Conservation (phyloP, 2,888 invertebrate species). For the Synergus itoensis region DNA sequence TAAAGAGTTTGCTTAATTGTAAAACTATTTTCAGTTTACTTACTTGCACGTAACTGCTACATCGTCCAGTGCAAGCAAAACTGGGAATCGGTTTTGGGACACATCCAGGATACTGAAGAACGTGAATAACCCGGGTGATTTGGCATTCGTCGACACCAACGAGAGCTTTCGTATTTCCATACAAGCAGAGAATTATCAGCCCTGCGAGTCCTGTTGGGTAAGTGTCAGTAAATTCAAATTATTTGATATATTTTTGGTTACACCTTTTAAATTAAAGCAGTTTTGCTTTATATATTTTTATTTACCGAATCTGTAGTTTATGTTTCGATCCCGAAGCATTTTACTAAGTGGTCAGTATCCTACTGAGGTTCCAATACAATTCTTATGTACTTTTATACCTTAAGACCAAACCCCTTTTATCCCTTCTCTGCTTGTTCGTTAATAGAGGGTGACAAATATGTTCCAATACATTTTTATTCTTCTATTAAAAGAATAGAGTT, state of each 20-base stretch:
- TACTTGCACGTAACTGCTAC: slow-evolving; percentile 95
- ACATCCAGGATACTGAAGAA: slow-evolving; percentile 94
- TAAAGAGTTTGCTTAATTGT: not conserved
- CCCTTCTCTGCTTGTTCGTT: slow-evolving; percentile 1
- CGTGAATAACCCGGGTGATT: slow-evolving; percentile 94
- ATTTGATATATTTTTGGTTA: not conserved
- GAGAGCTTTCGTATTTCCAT: slow-evolving; percentile 69
- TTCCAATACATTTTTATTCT: not conserved
- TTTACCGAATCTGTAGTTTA: slow-evolving; percentile 35
- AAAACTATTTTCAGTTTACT: slow-evolving; percentile 47
- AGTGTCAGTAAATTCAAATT: slow-evolving; percentile 54
- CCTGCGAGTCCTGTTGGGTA: slow-evolving; percentile 63
- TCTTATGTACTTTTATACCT: slow-evolving; percentile 35
- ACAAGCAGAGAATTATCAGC: slow-evolving; percentile 60
- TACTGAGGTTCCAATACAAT: slow-evolving; percentile 22
- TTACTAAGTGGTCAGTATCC: slow-evolving; percentile 13
- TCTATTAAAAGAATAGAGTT: no score
- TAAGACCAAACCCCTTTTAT: slow-evolving; percentile 15
- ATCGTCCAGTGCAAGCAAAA: slow-evolving; percentile 94
- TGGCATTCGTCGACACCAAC: slow-evolving; percentile 88
- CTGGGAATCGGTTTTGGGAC: slow-evolving; percentile 95
- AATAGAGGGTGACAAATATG: slow-evolving; percentile 7
- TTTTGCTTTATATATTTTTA: not conserved
- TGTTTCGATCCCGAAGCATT: slow-evolving; percentile 21
- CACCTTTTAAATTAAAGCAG: not conserved